These are phyloP conservation scores for Agrotis segetum DNA, from an alignment of 2,888 invertebrate genomes.

Conservation along the genomic window DNA sequence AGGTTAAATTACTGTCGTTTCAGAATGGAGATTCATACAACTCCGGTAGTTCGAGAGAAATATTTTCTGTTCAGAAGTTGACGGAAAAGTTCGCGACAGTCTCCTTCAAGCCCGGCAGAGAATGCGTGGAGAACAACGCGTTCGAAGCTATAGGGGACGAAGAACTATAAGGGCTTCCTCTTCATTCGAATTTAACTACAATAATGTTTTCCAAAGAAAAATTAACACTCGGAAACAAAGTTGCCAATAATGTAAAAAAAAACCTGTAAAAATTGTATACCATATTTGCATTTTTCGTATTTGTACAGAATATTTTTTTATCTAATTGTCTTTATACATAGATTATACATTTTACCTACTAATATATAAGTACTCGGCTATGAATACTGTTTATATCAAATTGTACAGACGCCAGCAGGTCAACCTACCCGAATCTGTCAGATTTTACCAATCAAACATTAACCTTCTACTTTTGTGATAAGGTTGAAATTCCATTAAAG, in stretches of 20 bases:
- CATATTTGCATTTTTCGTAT: constrained; percentile 68
- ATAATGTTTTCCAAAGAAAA: constrained; percentile 78
- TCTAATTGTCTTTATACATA: constrained; percentile 58
- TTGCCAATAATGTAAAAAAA: constrained; percentile 79
- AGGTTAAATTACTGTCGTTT: constrained; percentile 71
- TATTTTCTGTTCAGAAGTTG: constrained; percentile 94
- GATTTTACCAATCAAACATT: too few relatives aligned
- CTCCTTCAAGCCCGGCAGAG: constrained; percentile 93
- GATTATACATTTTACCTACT: constrained; percentile 51
- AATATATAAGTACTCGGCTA: constrained; percentile 63
- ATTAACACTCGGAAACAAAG: constrained; percentile 68
- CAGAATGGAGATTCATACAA: constrained; percentile 91
- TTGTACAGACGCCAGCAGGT: too few relatives aligned
- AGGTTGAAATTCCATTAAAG: too few relatives aligned
- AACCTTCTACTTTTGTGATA: too few relatives aligned
- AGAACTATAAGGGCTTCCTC: constrained; percentile 92
- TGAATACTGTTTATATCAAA: constrained; percentile 63
- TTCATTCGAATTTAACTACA: constrained; percentile 64
- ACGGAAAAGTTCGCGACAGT: constrained; percentile 94
- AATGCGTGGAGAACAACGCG: constrained; percentile 96
- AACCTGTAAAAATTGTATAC: constrained; percentile 66
- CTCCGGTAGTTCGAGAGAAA: constrained; percentile 91
- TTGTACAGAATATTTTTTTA: constrained; percentile 69
- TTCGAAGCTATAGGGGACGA: constrained; percentile 99
- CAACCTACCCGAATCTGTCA: too few relatives aligned